A percentile compares a stretch with the other conserved stretches of the same genome.
Conservation (phyloP, 2,797 vertebrate genomes). For the Aeoliscus strigatus region DNA sequence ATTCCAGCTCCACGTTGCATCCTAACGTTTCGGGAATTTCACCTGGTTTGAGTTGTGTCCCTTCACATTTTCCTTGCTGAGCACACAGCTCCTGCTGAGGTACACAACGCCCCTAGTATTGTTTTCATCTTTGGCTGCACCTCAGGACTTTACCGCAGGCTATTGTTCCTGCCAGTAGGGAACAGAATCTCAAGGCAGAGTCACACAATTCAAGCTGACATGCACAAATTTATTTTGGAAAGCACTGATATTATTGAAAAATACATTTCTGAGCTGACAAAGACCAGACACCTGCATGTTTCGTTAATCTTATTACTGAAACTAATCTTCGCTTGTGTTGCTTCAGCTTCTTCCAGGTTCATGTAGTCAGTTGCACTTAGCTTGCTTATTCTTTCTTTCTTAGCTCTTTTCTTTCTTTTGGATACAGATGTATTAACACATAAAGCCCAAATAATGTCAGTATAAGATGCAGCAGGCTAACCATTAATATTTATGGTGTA, state of each 20-base stretch:
- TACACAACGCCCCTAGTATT: slow-evolving; percentile 39
- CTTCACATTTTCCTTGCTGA: slow-evolving; percentile 11
- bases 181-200: slow-evolving; percentile 36
- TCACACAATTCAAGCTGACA: slow-evolving; percentile 18
- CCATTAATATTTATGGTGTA: too few relatives aligned
- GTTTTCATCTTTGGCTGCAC: slow-evolving; percentile 43
- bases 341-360: too few relatives aligned
- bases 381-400: too few relatives aligned
- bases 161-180: slow-evolving; percentile 40
- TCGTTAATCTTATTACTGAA: too few relatives aligned
- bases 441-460: too few relatives aligned
- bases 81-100: slow-evolving; percentile 36
- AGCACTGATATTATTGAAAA: not conserved
- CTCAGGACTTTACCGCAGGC: slow-evolving; percentile 39
- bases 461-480: too few relatives aligned
- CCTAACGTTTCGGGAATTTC: slow-evolving; percentile 47
- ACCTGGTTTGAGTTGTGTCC: slow-evolving; percentile 42
- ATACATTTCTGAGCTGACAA: not conserved
- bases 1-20: too few relatives aligned
- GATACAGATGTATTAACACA: too few relatives aligned
- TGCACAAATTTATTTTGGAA: slow-evolving; percentile 5
- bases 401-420: too few relatives aligned
- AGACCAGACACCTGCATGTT: not conserved
- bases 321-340: too few relatives aligned
- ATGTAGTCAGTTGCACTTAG: too few relatives aligned